A percentile compares a stretch with the other conserved stretches of the same genome.
phyloP scores from a whole-genome alignment of 2,113 vertebrate species.

The Bubo scandiacus region DNA sequence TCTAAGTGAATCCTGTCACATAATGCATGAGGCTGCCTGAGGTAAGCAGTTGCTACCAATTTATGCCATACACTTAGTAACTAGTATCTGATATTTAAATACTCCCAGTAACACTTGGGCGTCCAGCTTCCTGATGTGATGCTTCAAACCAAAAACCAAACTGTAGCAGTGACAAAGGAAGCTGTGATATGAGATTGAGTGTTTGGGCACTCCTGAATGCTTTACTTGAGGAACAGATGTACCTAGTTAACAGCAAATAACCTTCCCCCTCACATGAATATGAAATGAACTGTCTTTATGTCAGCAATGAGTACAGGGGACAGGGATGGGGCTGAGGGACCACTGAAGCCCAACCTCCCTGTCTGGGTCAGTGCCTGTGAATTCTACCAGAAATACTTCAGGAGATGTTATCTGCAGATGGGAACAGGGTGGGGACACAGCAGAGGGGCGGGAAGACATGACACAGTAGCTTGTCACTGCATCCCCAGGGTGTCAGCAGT shows the following conservation, averaged over 20 bases:
- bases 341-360: not conserved
- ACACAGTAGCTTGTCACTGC: not conserved
- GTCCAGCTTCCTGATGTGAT: not conserved
- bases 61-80: not conserved
- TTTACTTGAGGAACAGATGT: not conserved
- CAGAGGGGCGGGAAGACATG: not conserved
- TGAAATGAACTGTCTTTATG: not conserved
- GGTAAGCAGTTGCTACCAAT: not conserved
- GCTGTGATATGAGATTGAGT: not conserved
- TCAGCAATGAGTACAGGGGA: not conserved
- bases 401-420: not conserved
- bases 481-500: not conserved
- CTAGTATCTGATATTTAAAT: not conserved
- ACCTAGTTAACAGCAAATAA: not conserved
- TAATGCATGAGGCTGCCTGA: not conserved
- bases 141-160: not conserved
- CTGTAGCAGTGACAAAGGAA: not conserved
- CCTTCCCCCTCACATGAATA: not conserved
- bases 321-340: not conserved
- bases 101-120: not conserved
- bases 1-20: not conserved
- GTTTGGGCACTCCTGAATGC: not conserved
- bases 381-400: not conserved
- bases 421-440: not conserved
- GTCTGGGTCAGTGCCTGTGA: not conserved